Evolutionary conservation across 2,113 vertebrate species (phyloP).

Genomic region (human (Homo sapiens)): DNA sequence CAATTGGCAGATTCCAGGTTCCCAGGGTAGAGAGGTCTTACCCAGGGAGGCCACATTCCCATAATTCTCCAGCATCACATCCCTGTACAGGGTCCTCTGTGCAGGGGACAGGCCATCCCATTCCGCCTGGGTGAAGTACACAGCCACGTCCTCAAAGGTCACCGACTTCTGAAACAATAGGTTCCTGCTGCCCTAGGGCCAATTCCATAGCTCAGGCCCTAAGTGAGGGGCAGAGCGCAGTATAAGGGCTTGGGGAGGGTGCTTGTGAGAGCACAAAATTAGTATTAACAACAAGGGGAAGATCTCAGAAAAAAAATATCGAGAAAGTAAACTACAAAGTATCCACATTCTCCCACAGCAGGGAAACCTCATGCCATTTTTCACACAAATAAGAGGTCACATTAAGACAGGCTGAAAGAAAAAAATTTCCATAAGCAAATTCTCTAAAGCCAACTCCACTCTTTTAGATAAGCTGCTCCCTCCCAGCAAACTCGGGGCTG

Average conservation of each 20-base stretch:
- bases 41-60: conserved; percentile 73
- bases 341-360: neutral
- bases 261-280: conserved; percentile 12
- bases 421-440: neutral
- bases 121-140: conserved; percentile 73
- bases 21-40: conserved; percentile 44
- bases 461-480: neutral
- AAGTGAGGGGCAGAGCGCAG: conserved; percentile 75
- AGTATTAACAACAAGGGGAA: conserved; percentile 26
- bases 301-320: neutral
- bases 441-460: neutral
- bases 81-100: conserved; percentile 76
- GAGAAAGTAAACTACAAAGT: neutral
- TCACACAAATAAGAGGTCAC: neutral
- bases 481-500: neutral
- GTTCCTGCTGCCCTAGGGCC: conserved; percentile 78
- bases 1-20: neutral
- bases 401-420: neutral
- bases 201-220: conserved; percentile 75
- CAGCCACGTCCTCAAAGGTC: conserved; percentile 78
- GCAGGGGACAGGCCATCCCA: conserved; percentile 69
- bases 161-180: conserved; percentile 80
- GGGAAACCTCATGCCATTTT: conserved; percentile 7
- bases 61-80: conserved; percentile 80
- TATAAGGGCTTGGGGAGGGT: conserved; percentile 68